Base-by-base conservation (phyloP, 2,888 invertebrate genomes). In the Anarsia innoxiella region DNA sequence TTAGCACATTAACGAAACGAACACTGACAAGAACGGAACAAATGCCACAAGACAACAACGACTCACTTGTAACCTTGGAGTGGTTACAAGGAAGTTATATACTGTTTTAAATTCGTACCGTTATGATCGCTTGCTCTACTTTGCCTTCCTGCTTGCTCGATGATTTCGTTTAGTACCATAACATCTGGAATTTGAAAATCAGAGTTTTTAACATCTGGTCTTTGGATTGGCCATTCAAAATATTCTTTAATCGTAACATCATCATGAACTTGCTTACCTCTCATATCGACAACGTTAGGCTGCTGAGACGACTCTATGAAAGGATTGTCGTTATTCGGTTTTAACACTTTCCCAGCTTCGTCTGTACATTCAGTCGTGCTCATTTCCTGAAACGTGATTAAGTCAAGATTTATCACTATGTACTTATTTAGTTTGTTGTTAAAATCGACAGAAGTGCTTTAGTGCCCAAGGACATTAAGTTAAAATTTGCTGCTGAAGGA, bases 131-230 rank as follows among this genome's bases (percentile, higher is more conserved):
- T 93, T 42, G 91, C 90, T 66, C 92, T 88, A 83, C 94, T 94
- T 66, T 94, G 94, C 70, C 93, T 88, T 53, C 94, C 93, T 42
- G 96, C 97, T 87, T 97, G 97, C 73, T 97, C 96, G 59, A 97
- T 95, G 63, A 98, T 96, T 76, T 97, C 96, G 73, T 96, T 97
- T 62, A 97, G 87, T 58, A 97, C 97, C 95, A 97, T 95, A 46
- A 97, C 96, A 88, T 98, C 97, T 97, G 87, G 36, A 87, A 77
- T 46, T 36, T 12, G 14, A 34, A 12, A 11, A 26, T 34, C n/a
- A n/a, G n/a, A n/a, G n/a, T n/a, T n/a, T n/a, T n/a, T n/a, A n/a
- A n/a, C n/a, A n/a, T n/a, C n/a, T n/a, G n/a, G n/a, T n/a, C n/a
- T 13, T 15, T 8, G 23, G 4, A 8, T 23, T 23, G 23, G 8